Evolutionary conservation across 2,888 invertebrate species (phyloP), one percentile per base, ranked within the genome.

Genomic region (Augochlorella aurata): DNA sequence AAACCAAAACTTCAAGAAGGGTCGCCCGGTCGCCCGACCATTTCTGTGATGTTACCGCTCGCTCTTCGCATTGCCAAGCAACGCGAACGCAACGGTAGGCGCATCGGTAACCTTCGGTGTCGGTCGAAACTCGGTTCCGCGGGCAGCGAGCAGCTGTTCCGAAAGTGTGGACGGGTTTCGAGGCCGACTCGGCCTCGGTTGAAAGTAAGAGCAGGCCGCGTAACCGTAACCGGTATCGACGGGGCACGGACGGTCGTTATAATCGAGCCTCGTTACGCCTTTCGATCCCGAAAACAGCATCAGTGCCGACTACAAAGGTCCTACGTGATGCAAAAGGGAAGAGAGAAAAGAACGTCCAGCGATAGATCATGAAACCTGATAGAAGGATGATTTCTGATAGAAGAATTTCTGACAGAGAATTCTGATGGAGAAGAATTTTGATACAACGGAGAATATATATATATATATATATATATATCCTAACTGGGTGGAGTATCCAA

Each of bases 151-250:
- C 81, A 81, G 79, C 81, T 81, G 81, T 81, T 81, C 81, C 79
- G 79, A 81, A 81, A 81, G 79, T 74, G 50, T 8, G 74, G 74
- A 79, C 81, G 58, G 50, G 74, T 81, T 79, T 81, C 66, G 81
- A 67, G 74, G 79, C 81, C 75, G 76, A 68, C 50, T 47, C 77
- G 77, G 81, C 82, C 82, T 81, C 75, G 82, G 79, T 82, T 75
- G 82, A 83, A 83, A 83, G 82, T 83, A 83, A 83, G 79, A 83
- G 82, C 83, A 58, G 58, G 58, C 58, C 58, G 52, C 49, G 74
- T 70, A 78, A 78, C 78, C 83, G 83, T 79, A 81, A 82, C 83
- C 83, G 83, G 83, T 83, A 82, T 76, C 78, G 50, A 65, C 38
- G 38, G n/a, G 52, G 29, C 38, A n/a, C 74, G 69, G 50, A n/a